A percentile compares a stretch with the other conserved stretches of the same genome.
phyloP scores from a whole-genome alignment of 1,140 invertebrate species.

The Pararge aegeria region DNA sequence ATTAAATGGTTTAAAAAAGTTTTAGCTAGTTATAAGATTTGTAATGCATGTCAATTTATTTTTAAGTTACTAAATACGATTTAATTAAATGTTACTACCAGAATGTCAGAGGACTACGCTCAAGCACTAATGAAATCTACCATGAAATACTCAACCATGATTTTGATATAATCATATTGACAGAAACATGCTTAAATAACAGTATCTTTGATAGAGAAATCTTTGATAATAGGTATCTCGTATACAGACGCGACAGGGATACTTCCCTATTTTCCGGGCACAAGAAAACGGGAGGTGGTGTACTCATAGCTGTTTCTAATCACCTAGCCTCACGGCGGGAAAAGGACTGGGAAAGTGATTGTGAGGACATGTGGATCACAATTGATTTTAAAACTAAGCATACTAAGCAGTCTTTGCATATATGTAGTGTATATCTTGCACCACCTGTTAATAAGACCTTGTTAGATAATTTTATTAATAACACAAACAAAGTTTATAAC shows the following conservation, averaged over 20 bases:
- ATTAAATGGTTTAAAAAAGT: background rate
- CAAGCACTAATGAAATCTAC: background rate
- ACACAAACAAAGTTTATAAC: too few relatives aligned
- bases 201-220: too few relatives aligned
- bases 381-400: too few relatives aligned
- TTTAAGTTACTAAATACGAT: background rate
- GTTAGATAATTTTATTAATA: too few relatives aligned
- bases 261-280: background rate
- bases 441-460: too few relatives aligned
- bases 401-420: too few relatives aligned
- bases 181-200: too few relatives aligned
- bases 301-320: background rate
- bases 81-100: too few relatives aligned
- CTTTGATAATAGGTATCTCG: background rate
- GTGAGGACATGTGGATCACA: too few relatives aligned
- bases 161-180: constrained; percentile 1
- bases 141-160: background rate
- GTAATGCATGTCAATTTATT: background rate
- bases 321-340: too few relatives aligned
- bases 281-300: background rate
- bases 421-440: too few relatives aligned
- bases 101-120: background rate
- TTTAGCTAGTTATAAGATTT: background rate
- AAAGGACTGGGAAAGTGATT: too few relatives aligned
- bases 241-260: background rate